A percentile compares a stretch with the other conserved stretches of the same genome.
These are phyloP conservation scores for Drosophila kuntzei DNA, from an alignment of 2,888 invertebrate species.

Conservation along the genomic window DNA sequence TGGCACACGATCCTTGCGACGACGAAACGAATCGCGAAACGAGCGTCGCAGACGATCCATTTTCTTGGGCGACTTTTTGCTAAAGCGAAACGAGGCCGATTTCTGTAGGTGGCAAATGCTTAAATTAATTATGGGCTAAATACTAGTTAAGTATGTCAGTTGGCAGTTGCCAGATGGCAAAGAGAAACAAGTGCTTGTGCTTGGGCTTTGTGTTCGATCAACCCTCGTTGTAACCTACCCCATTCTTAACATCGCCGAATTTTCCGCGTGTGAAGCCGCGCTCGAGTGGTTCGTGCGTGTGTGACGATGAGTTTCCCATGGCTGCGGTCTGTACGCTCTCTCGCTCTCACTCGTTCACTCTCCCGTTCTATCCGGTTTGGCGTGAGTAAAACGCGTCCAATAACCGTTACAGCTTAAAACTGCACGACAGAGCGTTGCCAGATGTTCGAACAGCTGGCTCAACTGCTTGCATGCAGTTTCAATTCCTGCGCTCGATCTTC, in stretches of 20 bases:
- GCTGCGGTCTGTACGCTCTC: constrained; percentile 33
- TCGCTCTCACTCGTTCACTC: constrained; percentile 21
- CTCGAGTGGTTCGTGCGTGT: constrained; percentile 93
- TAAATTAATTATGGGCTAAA: constrained; percentile 2
- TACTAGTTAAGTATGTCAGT: not conserved
- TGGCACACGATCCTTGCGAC: constrained; percentile 94
- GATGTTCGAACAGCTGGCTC: constrained; percentile 38
- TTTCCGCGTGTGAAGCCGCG: constrained; percentile 87
- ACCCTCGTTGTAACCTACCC: constrained; percentile 84
- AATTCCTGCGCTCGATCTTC: not conserved
- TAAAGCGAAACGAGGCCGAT: constrained; percentile 86
- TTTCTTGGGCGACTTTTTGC: constrained; percentile 89
- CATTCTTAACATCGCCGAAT: constrained; percentile 86
- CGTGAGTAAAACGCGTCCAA: constrained; percentile 73
- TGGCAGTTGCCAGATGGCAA: not conserved
- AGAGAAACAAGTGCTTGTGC: constrained; percentile 82
- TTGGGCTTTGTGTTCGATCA: constrained; percentile 25
- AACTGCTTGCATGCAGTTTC: constrained; percentile 14
- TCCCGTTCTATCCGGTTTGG: constrained; percentile 41
- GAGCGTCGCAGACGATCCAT: constrained; percentile 96
- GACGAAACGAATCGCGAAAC: constrained; percentile 96
- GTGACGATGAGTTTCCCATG: constrained; percentile 94
- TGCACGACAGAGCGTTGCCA: constrained; percentile 56
- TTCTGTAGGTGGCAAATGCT: constrained; percentile 85
- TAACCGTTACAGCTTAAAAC: constrained; percentile 70